Conservation (phyloP, 2,888 invertebrate species). For the Melipona bicolor region DNA sequence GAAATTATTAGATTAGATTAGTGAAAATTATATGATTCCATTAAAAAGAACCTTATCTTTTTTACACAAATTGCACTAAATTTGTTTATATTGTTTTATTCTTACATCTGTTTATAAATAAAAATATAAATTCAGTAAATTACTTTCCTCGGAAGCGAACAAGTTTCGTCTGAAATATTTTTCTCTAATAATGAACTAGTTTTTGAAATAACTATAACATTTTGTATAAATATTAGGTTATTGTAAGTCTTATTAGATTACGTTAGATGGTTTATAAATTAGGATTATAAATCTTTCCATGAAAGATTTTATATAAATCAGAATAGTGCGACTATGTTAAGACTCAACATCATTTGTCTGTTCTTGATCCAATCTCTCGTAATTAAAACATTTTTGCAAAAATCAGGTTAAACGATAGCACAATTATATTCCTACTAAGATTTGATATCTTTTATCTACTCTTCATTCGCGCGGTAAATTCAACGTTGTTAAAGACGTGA, state of each 20-base stretch:
- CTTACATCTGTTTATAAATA: too few relatives aligned
- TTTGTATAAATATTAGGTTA: neutral
- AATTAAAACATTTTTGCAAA: neutral
- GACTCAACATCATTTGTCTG: neutral
- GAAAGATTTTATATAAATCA: neutral
- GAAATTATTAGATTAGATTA: too few relatives aligned
- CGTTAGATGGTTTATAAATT: neutral
- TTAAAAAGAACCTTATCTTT: too few relatives aligned
- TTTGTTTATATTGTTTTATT: too few relatives aligned
- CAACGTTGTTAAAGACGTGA: neutral
- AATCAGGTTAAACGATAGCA: neutral
- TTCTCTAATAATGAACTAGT: too few relatives aligned
- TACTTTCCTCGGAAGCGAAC: too few relatives aligned
- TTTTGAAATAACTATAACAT: neutral
- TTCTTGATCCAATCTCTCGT: neutral
- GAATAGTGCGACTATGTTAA: neutral
- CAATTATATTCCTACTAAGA: neutral
- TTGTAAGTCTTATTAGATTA: neutral
- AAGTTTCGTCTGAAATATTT: too few relatives aligned
- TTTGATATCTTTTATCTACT: rapidly evolving
- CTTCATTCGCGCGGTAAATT: neutral
- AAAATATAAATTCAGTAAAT: too few relatives aligned
- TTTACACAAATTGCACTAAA: too few relatives aligned
- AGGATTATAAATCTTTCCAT: too few relatives aligned
- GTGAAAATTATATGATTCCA: too few relatives aligned